These are phyloP conservation scores for Brachionus koreanus DNA, from an alignment of 1,140 invertebrate genomes.

Conservation along the genomic window DNA sequence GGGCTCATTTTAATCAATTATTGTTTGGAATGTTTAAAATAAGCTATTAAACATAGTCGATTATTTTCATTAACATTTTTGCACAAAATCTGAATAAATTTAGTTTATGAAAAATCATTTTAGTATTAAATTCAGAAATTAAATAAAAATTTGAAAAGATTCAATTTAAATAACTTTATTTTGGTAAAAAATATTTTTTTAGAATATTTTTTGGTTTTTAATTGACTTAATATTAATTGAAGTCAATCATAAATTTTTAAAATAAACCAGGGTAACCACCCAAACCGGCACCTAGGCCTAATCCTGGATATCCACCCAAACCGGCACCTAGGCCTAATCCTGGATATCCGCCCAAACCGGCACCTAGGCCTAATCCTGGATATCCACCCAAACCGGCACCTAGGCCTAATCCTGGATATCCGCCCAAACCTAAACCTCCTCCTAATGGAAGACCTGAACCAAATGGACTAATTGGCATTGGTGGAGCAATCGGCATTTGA, in stretches of 20 bases:
- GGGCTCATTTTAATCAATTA: no score
- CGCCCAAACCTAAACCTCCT: background rate
- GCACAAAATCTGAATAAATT: no score
- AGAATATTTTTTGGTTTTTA: background rate
- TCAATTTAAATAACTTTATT: no score
- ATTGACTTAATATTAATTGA: background rate
- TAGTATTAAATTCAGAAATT: no score
- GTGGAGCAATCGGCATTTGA: background rate
- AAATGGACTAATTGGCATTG: background rate
- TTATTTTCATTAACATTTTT: no score
- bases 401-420: background rate
- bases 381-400: background rate
- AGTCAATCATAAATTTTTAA: background rate
- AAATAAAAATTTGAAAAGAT: no score
- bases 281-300: background rate
- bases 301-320: background rate
- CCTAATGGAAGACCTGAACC: background rate
- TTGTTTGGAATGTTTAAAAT: no score
- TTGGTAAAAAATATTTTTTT: background rate
- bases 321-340: background rate
- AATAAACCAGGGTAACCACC: background rate
- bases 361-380: background rate
- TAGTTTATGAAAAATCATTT: no score
- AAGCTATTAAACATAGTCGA: no score
- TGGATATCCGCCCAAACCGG: background rate